Base-by-base conservation (phyloP, 2,888 invertebrate species). In the Drosophila imparisetae region DNA sequence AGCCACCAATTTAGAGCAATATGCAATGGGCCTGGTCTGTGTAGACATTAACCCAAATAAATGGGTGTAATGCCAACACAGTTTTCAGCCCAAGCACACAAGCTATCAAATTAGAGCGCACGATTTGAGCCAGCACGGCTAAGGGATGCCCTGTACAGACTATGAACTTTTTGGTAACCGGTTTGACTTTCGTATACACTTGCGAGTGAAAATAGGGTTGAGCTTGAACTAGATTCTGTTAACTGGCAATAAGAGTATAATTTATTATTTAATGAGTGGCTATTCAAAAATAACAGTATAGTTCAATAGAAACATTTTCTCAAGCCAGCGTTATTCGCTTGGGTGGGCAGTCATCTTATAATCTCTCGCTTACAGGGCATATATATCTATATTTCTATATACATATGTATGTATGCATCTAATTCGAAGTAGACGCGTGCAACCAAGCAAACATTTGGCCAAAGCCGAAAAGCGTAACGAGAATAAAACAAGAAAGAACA, bases 11-110 rank as follows among this genome's bases (percentile, higher is more conserved):
- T 61, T 66, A 6, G 38, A 36, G 57, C 34, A 50, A 13, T 68
- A 57, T 68, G 18, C 54, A 66, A n/a, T 34, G 57, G 49, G 42
- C 59, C 69, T 40, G 50, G 65, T 48, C 36, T 65, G 40, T 71
- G 58, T 70, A 65, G 61, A 70, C 74, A 74, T 74, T 75, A 74
- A 74, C 65, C 69, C 70, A 69, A 70, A 69, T 62, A 68, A 60
- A 42, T 58, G 57, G 61, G 32, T 15, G 15, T 21, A 70, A 50
- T 64, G 10, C 52, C 52, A n/a, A 36, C 38, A 62, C 38, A 64
- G 21, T 48, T 48, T 58, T 66, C 42, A 38, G 74, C 64, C 40
- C 64, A 68, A 55, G 59, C 68, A 68, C 40, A 72, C 73, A 55
- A 54, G 60, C 40, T 48, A 40, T 30, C 57, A 58, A 72, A 62